Conservation (phyloP, 2,888 invertebrate genomes). For the Lumbricus terrestris region DNA sequence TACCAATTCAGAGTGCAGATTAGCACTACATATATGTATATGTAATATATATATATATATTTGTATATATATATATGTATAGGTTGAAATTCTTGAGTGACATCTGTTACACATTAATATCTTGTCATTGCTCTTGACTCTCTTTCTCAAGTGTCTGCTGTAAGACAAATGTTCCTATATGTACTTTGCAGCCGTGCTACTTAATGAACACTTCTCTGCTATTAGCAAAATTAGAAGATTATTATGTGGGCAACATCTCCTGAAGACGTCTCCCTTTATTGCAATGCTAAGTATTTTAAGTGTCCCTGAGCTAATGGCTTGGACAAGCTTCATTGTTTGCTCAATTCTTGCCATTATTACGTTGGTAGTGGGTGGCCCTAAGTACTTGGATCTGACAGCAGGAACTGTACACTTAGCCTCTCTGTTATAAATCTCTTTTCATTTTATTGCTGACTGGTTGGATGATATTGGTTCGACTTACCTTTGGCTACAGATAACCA, state of each 20-base stretch:
- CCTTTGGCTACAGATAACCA: not conserved
- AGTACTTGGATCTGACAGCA: not conserved
- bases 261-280: not conserved
- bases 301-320: not conserved
- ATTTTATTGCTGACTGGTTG: not conserved
- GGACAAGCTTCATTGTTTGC: not conserved
- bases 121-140: not conserved
- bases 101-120: not conserved
- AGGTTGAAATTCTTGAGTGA: not conserved
- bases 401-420: not conserved
- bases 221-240: not conserved
- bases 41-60: too few species aligned
- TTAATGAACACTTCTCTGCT: not conserved
- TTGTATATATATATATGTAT: too few species aligned
- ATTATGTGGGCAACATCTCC: not conserved
- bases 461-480: not conserved
- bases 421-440: constrained; percentile 4
- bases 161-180: not conserved
- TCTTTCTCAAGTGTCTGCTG: not conserved
- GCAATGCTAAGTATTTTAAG: not conserved
- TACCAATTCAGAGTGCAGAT: too few species aligned
- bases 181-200: not conserved
- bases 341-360: not conserved
- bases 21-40: too few species aligned
- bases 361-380: not conserved